Evolutionary conservation across 2,797 vertebrate genomes (phyloP).

Genomic region (Dryobates pubescens): DNA sequence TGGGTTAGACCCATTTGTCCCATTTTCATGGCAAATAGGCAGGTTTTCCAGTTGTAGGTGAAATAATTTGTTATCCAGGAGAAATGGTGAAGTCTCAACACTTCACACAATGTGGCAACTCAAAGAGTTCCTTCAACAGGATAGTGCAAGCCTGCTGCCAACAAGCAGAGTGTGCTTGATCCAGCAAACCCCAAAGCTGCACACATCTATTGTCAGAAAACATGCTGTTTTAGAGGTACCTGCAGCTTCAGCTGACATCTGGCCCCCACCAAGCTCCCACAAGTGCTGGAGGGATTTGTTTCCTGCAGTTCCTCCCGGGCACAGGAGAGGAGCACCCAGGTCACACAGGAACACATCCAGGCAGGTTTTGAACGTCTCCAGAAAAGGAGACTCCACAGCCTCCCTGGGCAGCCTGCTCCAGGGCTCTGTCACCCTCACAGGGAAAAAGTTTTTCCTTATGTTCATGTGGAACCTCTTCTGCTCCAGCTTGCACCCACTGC

Average conservation of each 20-base stretch:
- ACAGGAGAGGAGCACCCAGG: no score
- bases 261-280: background rate
- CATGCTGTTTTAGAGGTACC: background rate
- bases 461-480: no score
- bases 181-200: background rate
- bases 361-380: no score
- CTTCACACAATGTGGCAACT: background rate
- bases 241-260: background rate
- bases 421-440: no score
- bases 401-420: no score
- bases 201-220: background rate
- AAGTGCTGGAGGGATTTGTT: background rate
- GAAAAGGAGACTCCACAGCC: no score
- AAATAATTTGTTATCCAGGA: background rate
- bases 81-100: background rate
- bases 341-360: no score
- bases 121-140: background rate
- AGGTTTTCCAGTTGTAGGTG: background rate
- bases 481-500: no score
- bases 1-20: background rate
- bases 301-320: background rate
- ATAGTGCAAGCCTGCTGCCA: background rate
- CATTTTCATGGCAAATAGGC: background rate
- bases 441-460: no score
- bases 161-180: background rate